Base-by-base conservation (phyloP, 2,113 vertebrate genomes). In the Xiphophorus couchianus region DNA sequence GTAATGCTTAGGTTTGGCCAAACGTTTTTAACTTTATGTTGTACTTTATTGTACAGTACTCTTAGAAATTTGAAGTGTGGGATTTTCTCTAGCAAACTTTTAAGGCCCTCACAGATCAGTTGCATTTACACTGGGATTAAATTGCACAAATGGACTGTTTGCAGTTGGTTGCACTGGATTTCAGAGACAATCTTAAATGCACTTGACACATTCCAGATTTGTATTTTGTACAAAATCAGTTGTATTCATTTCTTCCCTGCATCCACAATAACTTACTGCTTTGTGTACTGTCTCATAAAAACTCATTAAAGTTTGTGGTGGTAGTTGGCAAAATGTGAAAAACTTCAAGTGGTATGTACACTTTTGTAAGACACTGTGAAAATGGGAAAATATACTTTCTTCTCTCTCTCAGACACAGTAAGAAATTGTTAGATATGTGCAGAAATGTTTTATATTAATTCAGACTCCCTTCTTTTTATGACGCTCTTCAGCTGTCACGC, bases 401-500 rank as follows among this genome's bases (percentile, higher is more conserved):
- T 48, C 44, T 48, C 44, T 48, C 44, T 48, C 44, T 19, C 44
- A 6, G 17, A 19, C 63, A 65, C 63, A n/a, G 31, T 37, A 9
- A n/a, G 33, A 35, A 65, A 30, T 51, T 31, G 30, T 7, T 2
- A 51, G 69, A 58, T 28, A n/a, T 31, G 31, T 74, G 72, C 62
- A 37, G 62, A 39, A 29, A 63, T 28, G 48, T 67, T 60, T 71
- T 61, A 72, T 66, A 72, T 78, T 51, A 76, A 77, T 69, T 77
- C 31, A 68, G 7, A 67, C 76, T 65, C 30, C 42, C 28, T 51
- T 69, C 31, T 71, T 74, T 68, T 70, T 83, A 39, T 29, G 72
- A 81, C 42, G 66, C 54, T 61, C 80, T 68, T 87, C 73, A 74
- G 69, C 61, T 80, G 84, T 85, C 83, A 39, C 76, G 84, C 84